These are phyloP conservation scores for Equus quagga DNA, from an alignment of 2,113 vertebrate genomes.

Conservation along the genomic window DNA sequence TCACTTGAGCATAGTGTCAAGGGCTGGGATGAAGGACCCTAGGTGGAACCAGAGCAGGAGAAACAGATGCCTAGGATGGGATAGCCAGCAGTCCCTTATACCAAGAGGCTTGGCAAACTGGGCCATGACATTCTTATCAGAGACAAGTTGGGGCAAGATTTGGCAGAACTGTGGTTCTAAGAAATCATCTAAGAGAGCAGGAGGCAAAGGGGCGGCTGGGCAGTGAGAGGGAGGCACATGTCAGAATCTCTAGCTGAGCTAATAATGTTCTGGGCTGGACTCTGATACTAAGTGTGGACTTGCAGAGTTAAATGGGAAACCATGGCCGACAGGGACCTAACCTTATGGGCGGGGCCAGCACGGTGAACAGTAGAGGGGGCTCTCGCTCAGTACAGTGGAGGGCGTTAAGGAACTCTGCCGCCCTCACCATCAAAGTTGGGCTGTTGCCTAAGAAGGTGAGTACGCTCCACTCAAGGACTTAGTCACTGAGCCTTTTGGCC, in stretches of 20 bases:
- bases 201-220: not conserved
- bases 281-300: not conserved
- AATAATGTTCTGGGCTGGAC: not conserved
- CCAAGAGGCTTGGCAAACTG: not conserved
- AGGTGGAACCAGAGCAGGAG: not conserved
- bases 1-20: not conserved
- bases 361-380: not conserved
- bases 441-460: not conserved
- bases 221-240: not conserved
- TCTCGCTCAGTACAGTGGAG: not conserved
- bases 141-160: not conserved
- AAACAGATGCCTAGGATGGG: not conserved
- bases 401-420: not conserved
- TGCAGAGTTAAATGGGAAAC: not conserved
- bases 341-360: not conserved
- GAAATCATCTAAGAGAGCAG: not conserved
- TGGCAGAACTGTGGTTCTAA: not conserved
- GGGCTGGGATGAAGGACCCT: not conserved
- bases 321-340: not conserved
- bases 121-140: not conserved
- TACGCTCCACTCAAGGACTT: not conserved
- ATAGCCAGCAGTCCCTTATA: too few species aligned
- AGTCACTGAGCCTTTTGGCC: not conserved
- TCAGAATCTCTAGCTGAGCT: not conserved
- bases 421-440: not conserved